Conservation (phyloP, 2,113 vertebrate genomes). For the Coptodon rendalli region DNA sequence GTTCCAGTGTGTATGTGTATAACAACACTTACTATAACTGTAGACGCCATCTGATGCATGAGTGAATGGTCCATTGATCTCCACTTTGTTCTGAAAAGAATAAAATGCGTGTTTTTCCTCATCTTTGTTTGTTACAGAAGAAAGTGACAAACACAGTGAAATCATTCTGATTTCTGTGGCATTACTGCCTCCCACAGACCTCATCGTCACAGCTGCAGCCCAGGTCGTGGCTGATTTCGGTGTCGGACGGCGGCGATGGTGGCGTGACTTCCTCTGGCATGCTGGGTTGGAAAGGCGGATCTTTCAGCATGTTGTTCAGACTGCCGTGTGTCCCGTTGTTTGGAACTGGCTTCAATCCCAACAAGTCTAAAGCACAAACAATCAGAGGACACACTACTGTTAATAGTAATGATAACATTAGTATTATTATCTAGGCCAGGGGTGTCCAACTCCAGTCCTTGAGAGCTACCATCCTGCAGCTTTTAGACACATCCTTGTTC, state of each 20-base stretch:
- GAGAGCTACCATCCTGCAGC: not conserved
- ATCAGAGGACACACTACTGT: not conserved
- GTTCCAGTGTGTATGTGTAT: not conserved
- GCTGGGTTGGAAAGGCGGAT: constrained; percentile 74
- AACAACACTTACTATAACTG: constrained; percentile 21
- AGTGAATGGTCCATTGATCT: constrained; percentile 73
- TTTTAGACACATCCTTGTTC: not conserved
- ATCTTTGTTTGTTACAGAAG: not conserved
- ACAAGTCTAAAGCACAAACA: constrained; percentile 74
- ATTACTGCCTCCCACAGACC: constrained; percentile 50
- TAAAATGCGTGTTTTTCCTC: rapidly evolving
- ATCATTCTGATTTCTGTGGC: no score
- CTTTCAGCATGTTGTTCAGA: constrained; percentile 84
- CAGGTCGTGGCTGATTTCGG: constrained; percentile 72
- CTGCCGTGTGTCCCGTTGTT: constrained; percentile 96
- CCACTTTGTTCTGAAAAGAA: constrained; percentile 83
- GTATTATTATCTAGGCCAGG: rapidly evolving
- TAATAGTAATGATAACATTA: rapidly evolving
- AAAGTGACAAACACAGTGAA: not conserved
- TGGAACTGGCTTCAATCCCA: constrained; percentile 87
- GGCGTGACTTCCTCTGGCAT: constrained; percentile 84
- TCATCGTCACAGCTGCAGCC: constrained; percentile 93
- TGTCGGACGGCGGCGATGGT: constrained; percentile 66
- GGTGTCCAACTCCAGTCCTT: rapidly evolving
- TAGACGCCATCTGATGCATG: constrained; percentile 67